Evolutionary conservation across 2,888 invertebrate genomes (phyloP), one percentile per base, ranked within the genome.

Genomic region (Charanyca ferruginea): DNA sequence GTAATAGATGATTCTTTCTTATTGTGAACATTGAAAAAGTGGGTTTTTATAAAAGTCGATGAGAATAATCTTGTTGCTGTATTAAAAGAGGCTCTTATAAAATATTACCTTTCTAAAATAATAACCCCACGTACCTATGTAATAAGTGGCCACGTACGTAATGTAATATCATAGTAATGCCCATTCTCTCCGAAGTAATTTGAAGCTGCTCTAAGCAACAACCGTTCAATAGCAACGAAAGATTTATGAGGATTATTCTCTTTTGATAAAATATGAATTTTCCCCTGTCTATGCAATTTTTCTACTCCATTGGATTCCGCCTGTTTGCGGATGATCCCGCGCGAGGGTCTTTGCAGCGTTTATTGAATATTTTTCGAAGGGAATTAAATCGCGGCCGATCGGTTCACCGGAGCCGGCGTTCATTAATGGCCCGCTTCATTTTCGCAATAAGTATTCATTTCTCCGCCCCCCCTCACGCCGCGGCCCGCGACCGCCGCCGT

Each of bases 391-490:
- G 87, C 87, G 87, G 88, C 81, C 84, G 90, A 90, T 88, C 90
- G 90, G 87, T 90, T 90, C 88, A 86, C 81, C 86, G 89, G 86
- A 89, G 87, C 83, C 86, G 84, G 85, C 87, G 87, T 90, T 93
- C 93, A 93, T 93, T 94, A 94, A 93, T 92, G 86, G 86, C 78
- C 77, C 88, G 91, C 90, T 92, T 93, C 94, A 93, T 94, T 93
- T 93, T 92, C 91, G 93, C 93, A 94, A 94, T 94, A 94, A 94
- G 94, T 94, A 94, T 94, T 94, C 94, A 93, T 93, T 93, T 91
- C 93, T 86, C 85, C 87, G 82, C 82, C 81, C 82, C 81, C 78
- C 77, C 83, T 75, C 79, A 79, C 75, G 57, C 73, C 66, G 73
- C 77, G 77, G 54, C 68, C 69, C 73, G 76, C 75, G 72, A 71